These are phyloP conservation scores for Ectobius pallidus DNA, from an alignment of 2,888 invertebrate species.

Conservation along the genomic window DNA sequence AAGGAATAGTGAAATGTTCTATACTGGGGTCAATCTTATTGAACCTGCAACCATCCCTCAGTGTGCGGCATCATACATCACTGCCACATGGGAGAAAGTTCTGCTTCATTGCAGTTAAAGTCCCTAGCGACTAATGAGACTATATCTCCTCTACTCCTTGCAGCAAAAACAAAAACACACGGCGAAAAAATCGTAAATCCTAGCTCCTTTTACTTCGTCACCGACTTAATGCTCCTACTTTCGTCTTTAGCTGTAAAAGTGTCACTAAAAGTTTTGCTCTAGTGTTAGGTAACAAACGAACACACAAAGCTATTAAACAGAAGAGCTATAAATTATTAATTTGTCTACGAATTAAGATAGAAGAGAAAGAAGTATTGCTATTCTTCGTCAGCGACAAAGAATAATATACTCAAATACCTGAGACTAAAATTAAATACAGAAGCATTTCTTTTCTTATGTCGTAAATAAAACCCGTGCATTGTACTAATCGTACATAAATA, in stretches of 20 bases:
- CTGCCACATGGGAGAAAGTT: background rate
- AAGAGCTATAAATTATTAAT: conserved; percentile 10
- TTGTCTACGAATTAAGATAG: background rate
- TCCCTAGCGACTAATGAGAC: conserved; percentile 22
- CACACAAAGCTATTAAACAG: background rate
- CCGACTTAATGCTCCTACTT: background rate
- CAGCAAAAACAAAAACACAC: background rate
- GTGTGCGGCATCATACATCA: background rate
- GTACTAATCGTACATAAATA: too few species aligned
- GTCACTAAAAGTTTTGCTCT: conserved; percentile 8
- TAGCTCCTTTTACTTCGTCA: background rate
- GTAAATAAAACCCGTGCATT: too few species aligned
- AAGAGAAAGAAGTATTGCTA: background rate
- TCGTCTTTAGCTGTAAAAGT: background rate
- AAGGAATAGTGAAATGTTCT: too few species aligned
- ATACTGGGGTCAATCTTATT: background rate
- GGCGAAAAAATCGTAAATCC: background rate
- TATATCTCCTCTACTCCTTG: conserved; percentile 8
- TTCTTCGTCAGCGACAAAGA: background rate
- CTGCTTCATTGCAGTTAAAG: conserved; percentile 21
- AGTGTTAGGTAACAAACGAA: background rate
- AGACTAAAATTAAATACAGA: too few species aligned
- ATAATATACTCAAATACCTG: background rate
- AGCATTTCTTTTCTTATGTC: too few species aligned
- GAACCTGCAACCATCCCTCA: background rate